Base-by-base conservation (phyloP, 2,888 invertebrate species). In the Pachymerium ferrugineum region DNA sequence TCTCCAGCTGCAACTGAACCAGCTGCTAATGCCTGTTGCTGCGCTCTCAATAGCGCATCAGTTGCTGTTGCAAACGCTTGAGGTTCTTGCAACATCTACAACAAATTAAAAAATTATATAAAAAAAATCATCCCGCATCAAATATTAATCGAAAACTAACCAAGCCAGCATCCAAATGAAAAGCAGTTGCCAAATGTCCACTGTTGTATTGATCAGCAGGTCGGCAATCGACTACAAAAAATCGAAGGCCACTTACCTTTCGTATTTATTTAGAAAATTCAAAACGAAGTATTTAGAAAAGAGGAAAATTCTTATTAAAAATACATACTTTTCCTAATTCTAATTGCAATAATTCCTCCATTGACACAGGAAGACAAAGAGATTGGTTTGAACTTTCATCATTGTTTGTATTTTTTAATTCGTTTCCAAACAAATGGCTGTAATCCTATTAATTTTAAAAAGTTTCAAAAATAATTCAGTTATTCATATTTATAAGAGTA, bases 181-280 rank as follows among this genome's bases (percentile, higher is more conserved):
- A 99, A 74, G 98, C 98, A 72, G 97, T 97, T 0, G 95, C 92
- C 77, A 99, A 87, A 85, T 98, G 97, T 0, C 98, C 98, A 73
- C 91, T 90, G 85, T 97, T 97, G 81, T 97, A 99, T 81, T 98
- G 97, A 77, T 97, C 95, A 12, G 94, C 89, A 8, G 98, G 96
- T 77, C 99, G 88, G 82, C 97, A 97, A 83, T 99, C 99, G 8
- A 99, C 96, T 77, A 98, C 86, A 83, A 98, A 98, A 83, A 97
- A 99, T 79, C 93, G 87, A 0, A 92, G 90, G 12, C 81, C 79
- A 73, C 76, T 73, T n/a, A 74, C 76, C 75, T 73, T 25, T 3
- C 12, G 33, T 38, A n/a, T n/a, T 38, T 38, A 75, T 33, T 14
- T 31, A 28, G 47, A 19, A 16, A 19, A 35, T 29, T 8, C 73